Conservation (phyloP, 2,888 invertebrate genomes). For the Parnassius apollo region DNA sequence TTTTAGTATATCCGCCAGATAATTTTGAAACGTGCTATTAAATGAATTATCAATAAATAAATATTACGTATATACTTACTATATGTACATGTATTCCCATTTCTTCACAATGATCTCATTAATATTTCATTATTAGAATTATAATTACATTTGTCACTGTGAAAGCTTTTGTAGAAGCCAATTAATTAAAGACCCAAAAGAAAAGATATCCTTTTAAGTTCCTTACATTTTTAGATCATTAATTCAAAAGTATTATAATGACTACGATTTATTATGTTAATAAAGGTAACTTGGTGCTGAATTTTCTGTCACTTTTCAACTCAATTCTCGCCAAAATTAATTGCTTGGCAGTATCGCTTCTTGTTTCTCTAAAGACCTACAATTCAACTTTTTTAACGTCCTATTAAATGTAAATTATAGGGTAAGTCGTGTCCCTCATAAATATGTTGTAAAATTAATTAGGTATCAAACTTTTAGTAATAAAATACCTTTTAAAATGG, state of each 20-base stretch:
- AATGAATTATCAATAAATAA: too few relatives aligned
- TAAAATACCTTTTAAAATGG: too few relatives aligned
- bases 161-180: not conserved
- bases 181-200: constrained; percentile 11
- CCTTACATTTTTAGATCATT: constrained; percentile 1
- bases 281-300: constrained; percentile 5
- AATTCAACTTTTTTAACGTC: not conserved
- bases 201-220: constrained; percentile 11
- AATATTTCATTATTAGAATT: too few relatives aligned
- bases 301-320: constrained; percentile 4
- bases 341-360: not conserved
- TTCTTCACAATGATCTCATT: too few relatives aligned
- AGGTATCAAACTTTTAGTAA: too few relatives aligned
- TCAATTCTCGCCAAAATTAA: not conserved
- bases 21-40: too few relatives aligned
- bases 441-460: too few relatives aligned
- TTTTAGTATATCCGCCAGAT: too few relatives aligned
- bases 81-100: too few relatives aligned
- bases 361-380: not conserved
- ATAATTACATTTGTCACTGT: not conserved
- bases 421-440: too few relatives aligned
- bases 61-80: too few relatives aligned
- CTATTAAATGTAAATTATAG: not conserved
- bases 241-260: constrained; percentile 11
- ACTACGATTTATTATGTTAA: constrained; percentile 10